A percentile compares a stretch with the other conserved stretches of the same genome.
Evolutionary conservation across 2,888 invertebrate species (phyloP).

Genomic region (Drosophila macrothrix): DNA sequence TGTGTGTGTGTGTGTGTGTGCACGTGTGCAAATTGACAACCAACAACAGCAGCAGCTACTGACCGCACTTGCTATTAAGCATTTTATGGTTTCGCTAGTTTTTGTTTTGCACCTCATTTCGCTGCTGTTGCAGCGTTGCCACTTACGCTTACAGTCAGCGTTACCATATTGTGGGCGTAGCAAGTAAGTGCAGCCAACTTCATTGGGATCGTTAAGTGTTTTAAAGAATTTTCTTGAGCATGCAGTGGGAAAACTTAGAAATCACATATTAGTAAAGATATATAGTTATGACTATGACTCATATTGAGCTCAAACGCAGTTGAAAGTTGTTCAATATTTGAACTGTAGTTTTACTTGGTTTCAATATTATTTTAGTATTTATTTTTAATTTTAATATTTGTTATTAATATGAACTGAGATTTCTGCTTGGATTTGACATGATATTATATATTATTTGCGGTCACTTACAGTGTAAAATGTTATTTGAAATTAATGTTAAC

Average conservation of each 20-base stretch:
- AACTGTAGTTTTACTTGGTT: not conserved
- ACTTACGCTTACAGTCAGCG: constrained; percentile 10
- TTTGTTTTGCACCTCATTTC: constrained; percentile 52
- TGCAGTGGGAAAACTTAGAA: not conserved
- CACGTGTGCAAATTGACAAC: constrained; percentile 14
- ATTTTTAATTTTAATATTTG: not conserved
- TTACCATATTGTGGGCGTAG: constrained; percentile 21
- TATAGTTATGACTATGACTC: not conserved
- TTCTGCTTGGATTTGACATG: not conserved
- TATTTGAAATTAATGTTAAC: not conserved
- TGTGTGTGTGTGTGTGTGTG: not conserved
- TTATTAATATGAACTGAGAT: not conserved
- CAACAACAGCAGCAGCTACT: constrained; percentile 42
- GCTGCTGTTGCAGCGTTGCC: constrained; percentile 21
- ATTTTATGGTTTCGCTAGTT: constrained; percentile 73
- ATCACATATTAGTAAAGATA: not conserved
- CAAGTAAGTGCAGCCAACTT: constrained; percentile 31
- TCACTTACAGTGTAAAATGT: not conserved
- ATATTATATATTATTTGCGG: not conserved
- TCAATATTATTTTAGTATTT: not conserved
- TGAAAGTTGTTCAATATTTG: not conserved
- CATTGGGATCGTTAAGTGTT: constrained; percentile 17
- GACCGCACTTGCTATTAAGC: constrained; percentile 61
- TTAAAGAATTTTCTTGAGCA: not conserved
- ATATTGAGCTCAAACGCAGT: not conserved